Evolutionary conservation across 2,888 invertebrate species (phyloP), one percentile per base, ranked within the genome.

Genomic region (Trichopria drosophilae): DNA sequence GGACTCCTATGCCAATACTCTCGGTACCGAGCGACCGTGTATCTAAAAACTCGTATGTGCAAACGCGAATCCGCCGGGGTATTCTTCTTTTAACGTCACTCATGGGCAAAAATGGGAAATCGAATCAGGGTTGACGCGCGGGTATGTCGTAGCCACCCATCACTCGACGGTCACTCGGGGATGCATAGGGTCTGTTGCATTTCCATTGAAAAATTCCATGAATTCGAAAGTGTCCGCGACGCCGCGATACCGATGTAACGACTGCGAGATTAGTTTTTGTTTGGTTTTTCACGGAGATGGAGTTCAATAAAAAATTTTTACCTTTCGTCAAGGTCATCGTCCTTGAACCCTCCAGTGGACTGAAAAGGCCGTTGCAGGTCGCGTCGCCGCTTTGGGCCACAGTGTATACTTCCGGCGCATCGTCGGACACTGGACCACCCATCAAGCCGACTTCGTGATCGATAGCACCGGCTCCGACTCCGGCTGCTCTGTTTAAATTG

Each of bases 331-430:
- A 79, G 35, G 86, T 87, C 88, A 92, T 88, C 12, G 90, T 90
- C 56, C 90, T 80, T 16, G 89, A 88, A 0, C 91, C 91, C 68
- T 92, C 93, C 57, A 87, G 88, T 35, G 94, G 90, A 67, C 92
- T 91, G 76, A 92, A 91, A 49, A 93, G 82, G 15, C 94, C 93
- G 74, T 93, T 93, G 76, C 94, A 94, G 22, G 93, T 93, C 48
- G 93, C 93, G 75, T 94, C 93, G 6, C 92, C 93, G 41, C 91
- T 92, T 77, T 93, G 93, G 3, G 93, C 91, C 61, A 93, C 86
- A 68, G 88, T 81, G 77, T 88, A 92, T 75, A 75, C 61, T 58
- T 74, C 70, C 29, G 73, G 69, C 19, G 67, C 63, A 39, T 69
- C 71, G 62, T 71, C 74, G 37, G 67, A 65, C 39, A 71, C 59